Percentiles rank a stretch among this genome's conserved stretches.
Conservation (phyloP, 2,113 vertebrate species). For the Myxocyprinus asiaticus region DNA sequence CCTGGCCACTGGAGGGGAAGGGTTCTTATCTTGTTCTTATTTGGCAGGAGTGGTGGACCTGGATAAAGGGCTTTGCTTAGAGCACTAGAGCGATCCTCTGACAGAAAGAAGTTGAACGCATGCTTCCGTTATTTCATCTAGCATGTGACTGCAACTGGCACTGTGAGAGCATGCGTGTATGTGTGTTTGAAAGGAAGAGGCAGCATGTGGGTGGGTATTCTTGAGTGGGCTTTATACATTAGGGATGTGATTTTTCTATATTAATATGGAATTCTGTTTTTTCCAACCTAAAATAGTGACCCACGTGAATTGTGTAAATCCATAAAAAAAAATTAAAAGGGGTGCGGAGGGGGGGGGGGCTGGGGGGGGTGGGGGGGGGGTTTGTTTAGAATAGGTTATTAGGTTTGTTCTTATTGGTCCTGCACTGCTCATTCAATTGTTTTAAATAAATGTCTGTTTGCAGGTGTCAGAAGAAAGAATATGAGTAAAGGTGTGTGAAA, state of each 20-base stretch:
- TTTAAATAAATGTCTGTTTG: too few relatives aligned
- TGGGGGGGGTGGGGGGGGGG: too few relatives aligned
- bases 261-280: too few relatives aligned
- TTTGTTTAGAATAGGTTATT: too few relatives aligned
- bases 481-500: too few relatives aligned
- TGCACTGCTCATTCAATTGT: too few relatives aligned
- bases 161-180: neutral
- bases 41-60: constrained; percentile 9
- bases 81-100: neutral
- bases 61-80: neutral
- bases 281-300: too few relatives aligned
- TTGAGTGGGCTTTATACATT: constrained; percentile 32
- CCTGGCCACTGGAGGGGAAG: neutral
- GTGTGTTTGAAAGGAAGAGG: constrained; percentile 38
- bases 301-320: too few relatives aligned
- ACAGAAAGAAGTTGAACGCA: neutral
- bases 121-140: neutral
- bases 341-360: too few relatives aligned
- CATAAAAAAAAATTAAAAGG: too few relatives aligned
- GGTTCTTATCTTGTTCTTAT: neutral
- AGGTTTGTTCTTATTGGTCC: too few relatives aligned
- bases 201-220: constrained; percentile 34
- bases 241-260: neutral
- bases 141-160: neutral
- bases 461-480: too few relatives aligned